These are phyloP conservation scores for Peromyscus nudipes DNA, from an alignment of 2,797 vertebrate species.

Conservation along the genomic window DNA sequence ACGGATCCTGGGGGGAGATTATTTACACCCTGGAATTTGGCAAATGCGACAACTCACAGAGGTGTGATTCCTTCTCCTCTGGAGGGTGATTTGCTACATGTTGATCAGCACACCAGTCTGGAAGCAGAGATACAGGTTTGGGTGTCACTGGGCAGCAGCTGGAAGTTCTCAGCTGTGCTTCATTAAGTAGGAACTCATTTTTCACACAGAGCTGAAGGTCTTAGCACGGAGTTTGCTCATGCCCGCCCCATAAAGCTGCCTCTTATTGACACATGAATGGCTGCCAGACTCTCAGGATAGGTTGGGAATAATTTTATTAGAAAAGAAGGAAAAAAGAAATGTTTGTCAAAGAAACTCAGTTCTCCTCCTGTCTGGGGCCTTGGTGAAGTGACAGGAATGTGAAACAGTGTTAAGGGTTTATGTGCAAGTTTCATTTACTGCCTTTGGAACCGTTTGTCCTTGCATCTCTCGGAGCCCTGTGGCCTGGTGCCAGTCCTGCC, in stretches of 20 bases:
- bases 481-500: neutral
- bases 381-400: neutral
- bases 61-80: neutral
- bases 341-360: constrained; percentile 67
- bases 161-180: constrained; percentile 3
- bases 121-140: neutral
- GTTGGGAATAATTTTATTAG: constrained; percentile 54
- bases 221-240: constrained; percentile 35
- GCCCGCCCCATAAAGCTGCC: constrained; percentile 35
- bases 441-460: constrained; percentile 2
- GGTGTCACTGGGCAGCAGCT: neutral
- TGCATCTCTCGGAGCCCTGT: neutral
- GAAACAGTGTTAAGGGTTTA: neutral
- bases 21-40: neutral
- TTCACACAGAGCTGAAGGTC: neutral
- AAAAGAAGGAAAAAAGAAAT: constrained; percentile 67
- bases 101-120: neutral
- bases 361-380: constrained; percentile 44
- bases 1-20: neutral
- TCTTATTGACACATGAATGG: constrained; percentile 32
- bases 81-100: neutral
- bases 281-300: constrained; percentile 49
- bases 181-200: constrained; percentile 28
- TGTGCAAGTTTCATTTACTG: neutral
- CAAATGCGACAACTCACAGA: neutral